Evolutionary conservation across 2,888 invertebrate genomes (phyloP), one percentile per base, ranked within the genome.

Genomic region (Tribolium freemani): DNA sequence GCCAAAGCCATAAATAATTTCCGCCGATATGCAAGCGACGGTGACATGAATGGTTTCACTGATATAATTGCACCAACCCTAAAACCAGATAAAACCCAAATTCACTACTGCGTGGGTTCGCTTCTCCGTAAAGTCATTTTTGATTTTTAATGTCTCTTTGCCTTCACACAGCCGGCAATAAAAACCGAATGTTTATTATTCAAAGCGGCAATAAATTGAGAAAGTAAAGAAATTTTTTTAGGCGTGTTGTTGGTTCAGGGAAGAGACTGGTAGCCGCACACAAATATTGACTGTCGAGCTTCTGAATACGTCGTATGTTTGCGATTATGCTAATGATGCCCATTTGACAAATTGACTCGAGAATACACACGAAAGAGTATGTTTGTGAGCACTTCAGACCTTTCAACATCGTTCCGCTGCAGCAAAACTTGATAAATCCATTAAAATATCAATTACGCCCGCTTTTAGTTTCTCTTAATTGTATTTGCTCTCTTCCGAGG

Each of bases 1-100:
- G 75, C 76, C 73, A 73, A 74, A 73, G 77, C 76, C 73, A 77
- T 77, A 76, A 78, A 78, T 78, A 78, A 79, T 78, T 78, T 69
- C 56, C 31, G 20, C 51, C 53, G 61, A 61, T 61, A 61, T 69
- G 53, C 69, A 58, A 11, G 44, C 48, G 48, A 56, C 30, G 58
- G 50, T 54, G 68, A 68, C 30, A 16, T 21, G 57, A 61, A 61
- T 61, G 61, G 51, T 53, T 38, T 48, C 30, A 30, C 11, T 30
- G 63, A 63, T 31, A 63, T 63, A 63, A 63, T 63, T 63, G 63
- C 63, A n/a, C 8, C 38, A 38, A 38, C 38, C 38, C 38, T n/a
- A 38, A 3, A 26, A 26, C 26, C 26, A 26, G 26, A 26, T 26
- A 26, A 26, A 26, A 5, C 26, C 26, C 26, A 26, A 26, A 26